Base-by-base conservation (phyloP, 2,113 vertebrate genomes). In the Antechinus flavipes region DNA sequence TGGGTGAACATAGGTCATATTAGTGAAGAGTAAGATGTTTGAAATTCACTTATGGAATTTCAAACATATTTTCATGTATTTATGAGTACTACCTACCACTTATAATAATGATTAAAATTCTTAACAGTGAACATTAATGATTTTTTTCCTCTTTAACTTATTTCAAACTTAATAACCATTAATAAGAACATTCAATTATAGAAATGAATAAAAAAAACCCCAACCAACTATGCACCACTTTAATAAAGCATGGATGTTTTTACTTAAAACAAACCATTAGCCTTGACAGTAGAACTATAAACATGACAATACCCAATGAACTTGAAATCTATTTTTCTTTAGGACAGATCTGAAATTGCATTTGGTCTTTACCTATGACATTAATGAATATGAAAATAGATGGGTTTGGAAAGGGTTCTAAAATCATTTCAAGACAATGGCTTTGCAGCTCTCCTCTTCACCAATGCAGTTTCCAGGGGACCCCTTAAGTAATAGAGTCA, bases 1-100 rank as follows among this genome's bases (percentile, higher is more conserved):
- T 54, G 95, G 56, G 54, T 95, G 92, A 58, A 42, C 91, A 84
- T 30, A 91, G 47, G 52, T 27, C 61, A 89, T 91, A 89, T n/a
- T 49, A 27, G 2, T 55, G 94, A 93, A 54, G 92, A 3, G 54
- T 76, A 54, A 68, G 58, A 84, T 91, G 27, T 26, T 52, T 90
- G 54, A 76, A 90, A 93, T 54, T 54, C 35, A 25, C 0, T 76
- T n/a, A 76, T n/a, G 68, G 94, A 61, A 8, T 35, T 14, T 24
- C 58, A 16, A 24, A 42, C n/a, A 50, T 27, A 47, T 92, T 42
- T 5, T 42, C 2, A 47, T 84, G 90, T 92, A 76, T 26, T 55
- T 91, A 76, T 22, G 55, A 49, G 3, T 54, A 54, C 55, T 11
- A 3, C 54, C 47, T 23, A 47, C n/a, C 68, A 84, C 68, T 54